Percentiles rank a stretch among this genome's conserved stretches.
phyloP scores from a whole-genome alignment of 2,888 invertebrate genomes.

The Cheilosia grossa region DNA sequence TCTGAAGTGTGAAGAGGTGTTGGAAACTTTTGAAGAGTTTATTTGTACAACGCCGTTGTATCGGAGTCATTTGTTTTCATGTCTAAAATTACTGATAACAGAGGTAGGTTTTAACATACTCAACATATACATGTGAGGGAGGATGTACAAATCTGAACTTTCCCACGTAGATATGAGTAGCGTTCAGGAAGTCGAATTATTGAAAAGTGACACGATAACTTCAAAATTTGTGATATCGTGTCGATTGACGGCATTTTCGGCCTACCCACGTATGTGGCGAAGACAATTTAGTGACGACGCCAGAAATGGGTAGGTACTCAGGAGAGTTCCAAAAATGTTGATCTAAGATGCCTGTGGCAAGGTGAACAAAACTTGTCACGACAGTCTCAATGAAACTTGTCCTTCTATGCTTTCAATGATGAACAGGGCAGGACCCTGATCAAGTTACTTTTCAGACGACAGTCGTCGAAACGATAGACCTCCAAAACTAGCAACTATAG shows the following conservation, averaged over 20 bases:
- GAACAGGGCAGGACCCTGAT: no score
- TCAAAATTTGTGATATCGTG: neutral
- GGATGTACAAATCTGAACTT: slow-evolving; percentile 36
- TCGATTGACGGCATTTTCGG: neutral
- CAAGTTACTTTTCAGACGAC: no score
- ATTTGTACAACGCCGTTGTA: slow-evolving; percentile 38
- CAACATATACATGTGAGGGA: neutral
- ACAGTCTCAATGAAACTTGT: no score
- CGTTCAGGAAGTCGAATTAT: slow-evolving; percentile 37
- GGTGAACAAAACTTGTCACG: no score
- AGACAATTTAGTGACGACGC: neutral
- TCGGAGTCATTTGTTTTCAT: slow-evolving; percentile 69
- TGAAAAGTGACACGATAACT: slow-evolving; percentile 26
- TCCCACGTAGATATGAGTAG: slow-evolving; percentile 7
- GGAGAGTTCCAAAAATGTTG: no score
- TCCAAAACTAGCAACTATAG: no score
- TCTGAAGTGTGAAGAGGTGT: slow-evolving; percentile 48
- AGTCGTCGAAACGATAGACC: no score
- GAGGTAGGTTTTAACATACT: neutral
- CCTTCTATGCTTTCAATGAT: no score
- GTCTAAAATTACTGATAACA: slow-evolving; percentile 67
- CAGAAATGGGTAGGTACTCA: neutral
- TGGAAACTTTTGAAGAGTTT: slow-evolving; percentile 68
- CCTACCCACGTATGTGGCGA: no score
- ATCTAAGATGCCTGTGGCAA: no score